Evolutionary conservation across 1,140 invertebrate genomes (phyloP), one percentile per base, ranked within the genome.

Genomic region (Augochlora pura): DNA sequence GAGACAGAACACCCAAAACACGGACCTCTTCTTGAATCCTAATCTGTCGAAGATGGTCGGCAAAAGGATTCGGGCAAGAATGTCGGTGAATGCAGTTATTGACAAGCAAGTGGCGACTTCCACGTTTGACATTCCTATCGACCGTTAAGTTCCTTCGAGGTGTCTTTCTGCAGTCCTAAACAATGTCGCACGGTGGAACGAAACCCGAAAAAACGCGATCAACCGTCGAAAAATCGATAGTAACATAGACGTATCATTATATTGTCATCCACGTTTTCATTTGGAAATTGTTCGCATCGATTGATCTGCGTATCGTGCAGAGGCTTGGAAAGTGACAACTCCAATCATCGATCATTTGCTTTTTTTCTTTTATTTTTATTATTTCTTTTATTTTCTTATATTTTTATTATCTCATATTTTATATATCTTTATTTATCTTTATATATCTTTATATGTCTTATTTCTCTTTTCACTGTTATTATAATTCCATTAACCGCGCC

Each of bases 61-160:
- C 77, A 97, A 87, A 21, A 95, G 93, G 71, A 96, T 92, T 67
- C 96, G 93, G 2, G 96, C 95, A 21, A 95, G 90, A 68, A 96
- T 96, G 87, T 96, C 96, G 27, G 95, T 95, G 32, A 96, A 94
- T 18, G 96, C 96, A 25, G 95, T 96, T 75, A 96, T 94, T 1
- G 95, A 96, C 23, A 96, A 92, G 87, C 95, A 96, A 78, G 95
- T 94, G 38, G 96, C 96, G 10, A 95, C 94, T 77, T 96, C 95
- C 9, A 93, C 91, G 90, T 95, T 95, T 65, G 93, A 92, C 87
- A 91, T 82, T 76, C 90, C 90, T 90, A 39, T 74, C 57, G 72
- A 85, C 73, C 57, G 80, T 84, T 71, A 86, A 82, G 71, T 85
- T 85, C 80, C 84, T 82, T 80, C 80, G 80, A 76, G 76, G 68